A percentile compares a stretch with the other conserved stretches of the same genome.
Evolutionary conservation across 2,888 invertebrate species (phyloP).

Genomic region (Hypomecis punctinalis): DNA sequence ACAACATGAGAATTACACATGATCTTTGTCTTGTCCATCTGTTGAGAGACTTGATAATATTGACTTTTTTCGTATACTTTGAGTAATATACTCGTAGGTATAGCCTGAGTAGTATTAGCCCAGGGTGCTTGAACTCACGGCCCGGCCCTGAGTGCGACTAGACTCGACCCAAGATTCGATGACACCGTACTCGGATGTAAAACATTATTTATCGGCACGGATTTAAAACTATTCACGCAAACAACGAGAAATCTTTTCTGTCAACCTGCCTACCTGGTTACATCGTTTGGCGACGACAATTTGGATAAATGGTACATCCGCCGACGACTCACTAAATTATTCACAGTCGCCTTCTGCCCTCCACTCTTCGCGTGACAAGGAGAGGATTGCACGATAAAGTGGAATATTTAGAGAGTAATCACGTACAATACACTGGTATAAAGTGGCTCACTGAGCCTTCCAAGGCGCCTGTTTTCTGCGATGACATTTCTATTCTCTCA

Average conservation of each 20-base stretch:
- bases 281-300: slow-evolving; percentile 67
- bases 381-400: slow-evolving; percentile 78
- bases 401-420: slow-evolving; percentile 81
- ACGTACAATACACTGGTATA: slow-evolving; percentile 67
- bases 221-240: not conserved
- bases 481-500: slow-evolving; percentile 63
- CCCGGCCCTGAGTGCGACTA: too few species aligned
- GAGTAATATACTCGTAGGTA: too few species aligned
- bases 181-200: too few species aligned
- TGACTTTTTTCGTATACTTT: too few species aligned
- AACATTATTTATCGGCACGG: not conserved
- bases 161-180: too few species aligned
- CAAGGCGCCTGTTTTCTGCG: slow-evolving; percentile 49
- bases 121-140: too few species aligned
- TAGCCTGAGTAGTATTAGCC: too few species aligned
- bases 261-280: slow-evolving; percentile 3
- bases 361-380: slow-evolving; percentile 74
- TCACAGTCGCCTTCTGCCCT: slow-evolving; percentile 67
- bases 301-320: slow-evolving; percentile 80
- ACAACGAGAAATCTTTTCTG: too few species aligned
- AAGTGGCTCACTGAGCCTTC: slow-evolving; percentile 56
- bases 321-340: slow-evolving; percentile 76
- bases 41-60: too few species aligned
- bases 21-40: too few species aligned
- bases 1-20: too few species aligned